Conservation (phyloP, 2,113 vertebrate genomes). For the Pitta sordida region DNA sequence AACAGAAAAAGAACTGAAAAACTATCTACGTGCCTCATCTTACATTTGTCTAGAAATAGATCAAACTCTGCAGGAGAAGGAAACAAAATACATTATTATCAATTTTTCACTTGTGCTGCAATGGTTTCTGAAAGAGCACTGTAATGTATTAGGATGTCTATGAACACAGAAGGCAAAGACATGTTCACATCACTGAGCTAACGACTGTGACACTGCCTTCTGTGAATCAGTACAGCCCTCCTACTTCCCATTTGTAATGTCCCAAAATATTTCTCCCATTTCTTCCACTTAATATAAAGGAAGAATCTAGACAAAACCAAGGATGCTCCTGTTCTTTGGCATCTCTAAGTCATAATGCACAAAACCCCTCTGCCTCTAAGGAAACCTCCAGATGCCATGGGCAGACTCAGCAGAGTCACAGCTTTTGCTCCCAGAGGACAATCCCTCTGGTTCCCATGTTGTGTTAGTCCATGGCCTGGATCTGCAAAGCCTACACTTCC, state of each 20-base stretch:
- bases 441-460: neutral
- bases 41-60: neutral
- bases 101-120: neutral
- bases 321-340: fast-evolving
- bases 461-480: neutral
- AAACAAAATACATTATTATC: neutral
- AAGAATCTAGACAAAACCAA: neutral
- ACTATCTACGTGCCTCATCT: neutral
- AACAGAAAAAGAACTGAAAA: neutral
- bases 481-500: neutral
- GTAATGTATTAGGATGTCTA: neutral
- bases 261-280: neutral
- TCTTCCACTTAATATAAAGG: neutral
- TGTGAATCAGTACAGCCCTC: neutral
- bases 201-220: too few relatives aligned
- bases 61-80: neutral
- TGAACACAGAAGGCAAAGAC: neutral
- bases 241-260: neutral
- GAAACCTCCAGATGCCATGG: neutral
- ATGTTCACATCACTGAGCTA: fast-evolving
- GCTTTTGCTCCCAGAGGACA: neutral
- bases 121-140: neutral
- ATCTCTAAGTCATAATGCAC: neutral
- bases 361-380: neutral
- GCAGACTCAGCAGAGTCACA: neutral